Evolutionary conservation across 92 coral and sea anemone genomes (phyloP).

Genomic region (Heteractis magnifica): DNA sequence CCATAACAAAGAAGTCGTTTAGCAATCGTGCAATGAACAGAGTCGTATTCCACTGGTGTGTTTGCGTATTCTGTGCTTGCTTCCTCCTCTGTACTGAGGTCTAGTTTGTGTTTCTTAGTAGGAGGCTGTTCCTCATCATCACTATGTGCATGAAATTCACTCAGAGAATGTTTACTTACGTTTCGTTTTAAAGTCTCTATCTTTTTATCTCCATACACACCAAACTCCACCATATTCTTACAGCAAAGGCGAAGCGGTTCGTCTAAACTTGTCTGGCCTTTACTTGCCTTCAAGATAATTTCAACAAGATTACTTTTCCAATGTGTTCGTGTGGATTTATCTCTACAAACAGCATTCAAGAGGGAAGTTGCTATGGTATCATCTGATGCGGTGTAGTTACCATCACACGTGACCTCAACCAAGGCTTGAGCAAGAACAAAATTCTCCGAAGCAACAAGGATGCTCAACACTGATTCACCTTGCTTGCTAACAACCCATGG

Average conservation of each 20-base stretch:
- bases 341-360: not conserved
- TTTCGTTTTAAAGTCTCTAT: too few relatives aligned
- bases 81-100: too few relatives aligned
- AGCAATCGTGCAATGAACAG: not conserved
- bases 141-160: not conserved
- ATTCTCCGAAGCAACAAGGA: not conserved
- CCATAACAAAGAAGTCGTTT: not conserved
- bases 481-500: slow-evolving; percentile 13
- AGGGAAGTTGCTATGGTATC: not conserved
- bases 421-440: not conserved
- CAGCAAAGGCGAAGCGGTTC: not conserved
- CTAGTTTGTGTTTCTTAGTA: not conserved
- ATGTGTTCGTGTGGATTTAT: not conserved
- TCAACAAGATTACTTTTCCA: not conserved
- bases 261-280: not conserved
- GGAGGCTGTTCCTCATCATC: not conserved
- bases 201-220: too few relatives aligned
- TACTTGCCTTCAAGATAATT: not conserved
- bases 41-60: too few relatives aligned
- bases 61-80: too few relatives aligned
- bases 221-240: not conserved
- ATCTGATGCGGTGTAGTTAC: too few relatives aligned
- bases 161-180: too few relatives aligned
- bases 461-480: slow-evolving; percentile 13
- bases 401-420: not conserved